A percentile compares a stretch with the other conserved stretches of the same genome.
Evolutionary conservation across 2,888 invertebrate genomes (phyloP).

Genomic region (Bombylius major): DNA sequence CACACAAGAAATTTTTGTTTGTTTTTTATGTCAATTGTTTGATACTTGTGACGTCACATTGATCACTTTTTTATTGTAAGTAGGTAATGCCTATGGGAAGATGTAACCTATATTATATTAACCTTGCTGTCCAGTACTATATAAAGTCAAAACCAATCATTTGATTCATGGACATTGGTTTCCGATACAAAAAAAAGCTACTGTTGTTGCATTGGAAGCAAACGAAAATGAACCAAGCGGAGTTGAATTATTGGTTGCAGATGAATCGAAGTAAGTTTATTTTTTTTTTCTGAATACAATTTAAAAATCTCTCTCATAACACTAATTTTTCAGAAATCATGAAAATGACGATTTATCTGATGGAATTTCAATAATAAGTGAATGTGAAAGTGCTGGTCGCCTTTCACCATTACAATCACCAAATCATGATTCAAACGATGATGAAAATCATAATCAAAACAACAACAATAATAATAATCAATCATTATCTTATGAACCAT

Average conservation of each 20-base stretch:
- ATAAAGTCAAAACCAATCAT: too few relatives aligned
- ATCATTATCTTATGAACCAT: not conserved
- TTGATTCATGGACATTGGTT: slow-evolving; percentile 30
- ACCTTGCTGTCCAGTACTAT: too few relatives aligned
- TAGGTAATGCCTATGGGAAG: too few relatives aligned
- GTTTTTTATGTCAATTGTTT: too few relatives aligned
- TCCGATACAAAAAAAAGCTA: slow-evolving; percentile 15
- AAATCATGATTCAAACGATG: not conserved
- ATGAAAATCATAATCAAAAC: not conserved
- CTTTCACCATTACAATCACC: slow-evolving; percentile 20
- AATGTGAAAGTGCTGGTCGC: slow-evolving; percentile 31
- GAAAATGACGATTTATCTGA: slow-evolving; percentile 31
- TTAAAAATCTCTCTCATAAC: not conserved
- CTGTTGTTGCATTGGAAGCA: not conserved
- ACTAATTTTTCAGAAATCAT: not conserved
- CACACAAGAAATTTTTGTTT: too few relatives aligned
- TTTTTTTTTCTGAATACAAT: not conserved
- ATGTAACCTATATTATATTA: too few relatives aligned
- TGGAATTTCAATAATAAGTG: slow-evolving; percentile 35
- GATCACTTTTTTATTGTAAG: too few relatives aligned
- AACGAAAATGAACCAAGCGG: not conserved
- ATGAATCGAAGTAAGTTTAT: not conserved
- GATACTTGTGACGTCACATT: too few relatives aligned
- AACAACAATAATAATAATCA: not conserved
- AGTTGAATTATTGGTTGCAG: not conserved